Evolutionary conservation across 2,797 vertebrate species (phyloP), one percentile per base, ranked within the genome.

Genomic region (Peromyscus eremicus): DNA sequence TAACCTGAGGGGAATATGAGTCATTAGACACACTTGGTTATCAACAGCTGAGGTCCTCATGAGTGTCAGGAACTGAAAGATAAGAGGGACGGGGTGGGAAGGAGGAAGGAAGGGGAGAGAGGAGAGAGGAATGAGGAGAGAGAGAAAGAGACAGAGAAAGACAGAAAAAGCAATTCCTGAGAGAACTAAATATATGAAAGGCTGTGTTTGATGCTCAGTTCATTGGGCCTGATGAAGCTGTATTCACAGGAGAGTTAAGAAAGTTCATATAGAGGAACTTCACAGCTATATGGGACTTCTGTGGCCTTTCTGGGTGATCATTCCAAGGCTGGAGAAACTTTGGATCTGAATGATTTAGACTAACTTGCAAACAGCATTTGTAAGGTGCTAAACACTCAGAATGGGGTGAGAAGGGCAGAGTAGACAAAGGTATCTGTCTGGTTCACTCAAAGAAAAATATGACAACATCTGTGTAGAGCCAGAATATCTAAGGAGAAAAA

Each of bases 61-160:
- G 82, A 46, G 16, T 46, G 40, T 23, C 19, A 29, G 27, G 60
- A 66, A 66, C 29, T 46, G 60, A 66, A 84, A 43, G 40, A 37
- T 2, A 13, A 14, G 40, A 3, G 23, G 27, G 12, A 3, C 6
- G 14, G 13, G 5, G 71, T 25, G 37, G 2, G 37, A 46, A 2
- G 13, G 6, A 3, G 2, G 0, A 29, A 17, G 16, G 19, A 19
- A 21, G 17, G 6, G 34, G 3, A 1, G 23, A 25, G 37, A 37
- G 34, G 17, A 5, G 29, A 4, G 46, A 49, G 46, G 46, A 49
- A 11, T 49, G 46, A 14, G 49, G 6, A 14, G 16, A 34, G 1
- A 37, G 12, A 66, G n/a, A 73, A 2, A 73, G n/a, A 73, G 6
- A 73, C 19, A 40, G 66, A 16, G 32, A n/a, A 13, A 8, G 32